A percentile compares a stretch with the other conserved stretches of the same genome.
These are phyloP conservation scores for Gymnosoma rotundatum DNA, from an alignment of 2,888 invertebrate species.

Conservation along the genomic window DNA sequence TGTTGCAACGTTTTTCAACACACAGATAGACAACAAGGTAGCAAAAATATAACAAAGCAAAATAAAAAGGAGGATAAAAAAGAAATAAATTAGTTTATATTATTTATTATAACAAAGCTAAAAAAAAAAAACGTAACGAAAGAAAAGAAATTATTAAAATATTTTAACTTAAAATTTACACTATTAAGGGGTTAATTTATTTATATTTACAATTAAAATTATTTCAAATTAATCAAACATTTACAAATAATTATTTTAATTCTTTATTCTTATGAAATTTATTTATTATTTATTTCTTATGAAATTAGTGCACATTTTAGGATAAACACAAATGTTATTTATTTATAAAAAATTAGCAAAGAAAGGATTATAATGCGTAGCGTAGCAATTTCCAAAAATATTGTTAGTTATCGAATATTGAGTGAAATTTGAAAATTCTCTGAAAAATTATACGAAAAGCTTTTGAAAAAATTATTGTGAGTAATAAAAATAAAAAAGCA, in stretches of 20 bases:
- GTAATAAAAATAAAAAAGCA: too few relatives aligned
- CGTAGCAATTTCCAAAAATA: not conserved
- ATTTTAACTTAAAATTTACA: conserved; percentile 58
- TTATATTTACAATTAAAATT: conserved; percentile 49
- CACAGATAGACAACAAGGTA: conserved; percentile 1
- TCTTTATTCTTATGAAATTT: not conserved
- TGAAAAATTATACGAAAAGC: too few relatives aligned
- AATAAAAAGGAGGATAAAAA: conserved; percentile 62
- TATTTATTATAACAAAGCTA: conserved; percentile 18
- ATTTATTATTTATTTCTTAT: too few relatives aligned
- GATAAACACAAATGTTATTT: conserved; percentile 41
- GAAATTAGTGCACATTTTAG: conserved; percentile 61
- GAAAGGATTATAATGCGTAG: too few relatives aligned
- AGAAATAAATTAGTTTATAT: conserved; percentile 56
- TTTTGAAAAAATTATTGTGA: too few relatives aligned
- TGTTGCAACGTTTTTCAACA: conserved; percentile 15
- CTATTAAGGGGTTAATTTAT: conserved; percentile 46
- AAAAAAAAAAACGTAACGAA: conserved; percentile 41
- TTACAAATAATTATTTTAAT: conserved; percentile 47
- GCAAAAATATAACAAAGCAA: conserved; percentile 60
- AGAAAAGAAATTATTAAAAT: conserved; percentile 43
- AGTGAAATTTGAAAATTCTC: not conserved
- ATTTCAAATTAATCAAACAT: conserved; percentile 44
- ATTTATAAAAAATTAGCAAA: not conserved
- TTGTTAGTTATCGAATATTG: not conserved